phyloP scores from a whole-genome alignment of 2,888 invertebrate genomes.

The Thecocarcelia acutangulata region DNA sequence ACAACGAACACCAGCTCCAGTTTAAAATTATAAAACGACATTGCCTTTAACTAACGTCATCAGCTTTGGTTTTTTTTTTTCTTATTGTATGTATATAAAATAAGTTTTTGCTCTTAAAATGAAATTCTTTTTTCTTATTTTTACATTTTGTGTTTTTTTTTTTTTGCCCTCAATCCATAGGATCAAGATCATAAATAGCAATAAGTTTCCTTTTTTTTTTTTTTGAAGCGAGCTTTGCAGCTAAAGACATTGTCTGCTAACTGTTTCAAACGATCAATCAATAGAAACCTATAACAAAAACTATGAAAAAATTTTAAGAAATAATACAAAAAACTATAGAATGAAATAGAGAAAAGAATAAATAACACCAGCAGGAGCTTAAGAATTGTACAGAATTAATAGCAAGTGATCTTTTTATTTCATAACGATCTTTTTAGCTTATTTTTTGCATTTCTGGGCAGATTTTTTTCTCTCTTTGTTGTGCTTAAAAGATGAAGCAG shows the following conservation, averaged over 20 bases:
- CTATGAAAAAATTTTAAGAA: slow-evolving; percentile 1
- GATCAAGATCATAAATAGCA: slow-evolving; percentile 80
- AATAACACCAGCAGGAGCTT: slow-evolving; percentile 71
- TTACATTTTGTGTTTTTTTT: slow-evolving; percentile 89
- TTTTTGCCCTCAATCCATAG: slow-evolving; percentile 82
- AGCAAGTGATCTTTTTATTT: slow-evolving; percentile 64
- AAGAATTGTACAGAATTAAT: slow-evolving; percentile 34
- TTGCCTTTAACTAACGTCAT: slow-evolving; percentile 66
- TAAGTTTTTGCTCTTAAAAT: slow-evolving; percentile 20
- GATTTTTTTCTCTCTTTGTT: slow-evolving; percentile 10
- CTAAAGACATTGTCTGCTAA: slow-evolving; percentile 73
- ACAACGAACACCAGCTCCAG: slow-evolving; percentile 37
- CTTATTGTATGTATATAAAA: neutral
- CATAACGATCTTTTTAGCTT: slow-evolving; percentile 35
- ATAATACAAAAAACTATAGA: slow-evolving; percentile 34
- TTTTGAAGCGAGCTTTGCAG: slow-evolving; percentile 71
- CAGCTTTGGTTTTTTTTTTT: slow-evolving; percentile 38
- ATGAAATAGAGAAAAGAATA: slow-evolving; percentile 46
- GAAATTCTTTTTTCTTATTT: slow-evolving; percentile 55
- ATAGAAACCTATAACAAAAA: slow-evolving; percentile 70
- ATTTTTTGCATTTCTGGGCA: slow-evolving; percentile 22
- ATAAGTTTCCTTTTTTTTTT: slow-evolving; percentile 72
- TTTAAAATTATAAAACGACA: slow-evolving; percentile 66
- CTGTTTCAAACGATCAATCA: slow-evolving; percentile 80
- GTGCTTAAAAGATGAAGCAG: neutral